Conservation (phyloP, 2,888 invertebrate genomes). For the Morpho helenor region DNA sequence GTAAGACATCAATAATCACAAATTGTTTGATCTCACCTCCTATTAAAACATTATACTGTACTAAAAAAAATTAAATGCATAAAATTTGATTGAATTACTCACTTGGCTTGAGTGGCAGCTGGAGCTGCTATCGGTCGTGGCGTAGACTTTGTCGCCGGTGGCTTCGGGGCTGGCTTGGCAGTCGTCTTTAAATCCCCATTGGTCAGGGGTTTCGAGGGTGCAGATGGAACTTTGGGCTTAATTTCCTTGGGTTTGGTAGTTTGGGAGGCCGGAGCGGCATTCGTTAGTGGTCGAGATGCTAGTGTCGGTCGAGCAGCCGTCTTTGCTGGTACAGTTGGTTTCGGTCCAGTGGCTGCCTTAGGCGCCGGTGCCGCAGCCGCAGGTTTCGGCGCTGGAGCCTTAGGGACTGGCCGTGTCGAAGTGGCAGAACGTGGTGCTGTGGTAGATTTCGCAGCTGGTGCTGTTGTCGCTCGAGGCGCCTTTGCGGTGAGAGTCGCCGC, state of each 20-base stretch:
- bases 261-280: constrained; percentile 23
- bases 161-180: constrained; percentile 37
- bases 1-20: too few relatives aligned
- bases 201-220: constrained; percentile 62
- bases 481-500: constrained; percentile 27
- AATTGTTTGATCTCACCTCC: too few relatives aligned
- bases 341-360: constrained; percentile 15
- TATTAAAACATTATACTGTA: too few relatives aligned
- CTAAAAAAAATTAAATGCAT: too few relatives aligned
- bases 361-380: constrained; percentile 54
- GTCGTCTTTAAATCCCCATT: constrained; percentile 70
- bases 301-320: constrained; percentile 25
- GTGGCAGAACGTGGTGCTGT: constrained; percentile 19
- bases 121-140: constrained; percentile 30
- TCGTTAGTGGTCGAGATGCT: constrained; percentile 26
- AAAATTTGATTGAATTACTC: constrained; percentile 25
- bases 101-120: constrained; percentile 37
- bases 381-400: constrained; percentile 28
- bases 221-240: constrained; percentile 36
- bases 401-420: constrained; percentile 32
- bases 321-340: constrained; percentile 25
- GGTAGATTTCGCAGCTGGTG: constrained; percentile 24
- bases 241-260: constrained; percentile 39
- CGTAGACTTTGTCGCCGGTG: constrained; percentile 37
- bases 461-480: constrained; percentile 14